A percentile compares a stretch with the other conserved stretches of the same genome.
These are phyloP conservation scores for Hypercompe scribonia DNA, from an alignment of 2,888 invertebrate species.

Conservation along the genomic window DNA sequence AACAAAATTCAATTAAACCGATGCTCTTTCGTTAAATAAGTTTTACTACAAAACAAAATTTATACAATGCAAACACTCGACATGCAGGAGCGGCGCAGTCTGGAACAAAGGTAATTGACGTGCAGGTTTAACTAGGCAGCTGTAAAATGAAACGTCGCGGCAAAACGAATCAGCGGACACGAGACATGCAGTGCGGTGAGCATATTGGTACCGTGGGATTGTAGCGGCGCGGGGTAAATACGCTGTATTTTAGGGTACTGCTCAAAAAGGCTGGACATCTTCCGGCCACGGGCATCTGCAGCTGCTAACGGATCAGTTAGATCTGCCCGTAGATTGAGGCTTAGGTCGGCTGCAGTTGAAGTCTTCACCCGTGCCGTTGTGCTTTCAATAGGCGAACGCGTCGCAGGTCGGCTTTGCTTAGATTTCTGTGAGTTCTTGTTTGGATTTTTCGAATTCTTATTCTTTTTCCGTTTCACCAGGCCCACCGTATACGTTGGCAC, in stretches of 20 bases:
- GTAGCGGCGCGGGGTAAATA: constrained; percentile 90
- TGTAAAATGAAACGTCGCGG: constrained; percentile 67
- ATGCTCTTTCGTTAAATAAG: constrained; percentile 58
- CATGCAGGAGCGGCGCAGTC: constrained; percentile 75
- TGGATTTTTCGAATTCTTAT: constrained; percentile 85
- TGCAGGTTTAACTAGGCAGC: constrained; percentile 73
- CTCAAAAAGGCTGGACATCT: constrained; percentile 90
- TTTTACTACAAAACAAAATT: constrained; percentile 66
- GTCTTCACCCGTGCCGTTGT: constrained; percentile 74
- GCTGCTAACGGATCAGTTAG: constrained; percentile 76
- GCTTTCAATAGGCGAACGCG: constrained; percentile 84
- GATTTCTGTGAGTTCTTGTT: constrained; percentile 82
- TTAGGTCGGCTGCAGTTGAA: constrained; percentile 72
- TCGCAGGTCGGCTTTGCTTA: constrained; percentile 85
- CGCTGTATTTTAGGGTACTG: constrained; percentile 92
- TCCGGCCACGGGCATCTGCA: constrained; percentile 80
- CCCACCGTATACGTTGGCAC: constrained; percentile 81
- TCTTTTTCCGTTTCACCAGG: constrained; percentile 84
- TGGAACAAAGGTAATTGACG: constrained; percentile 75
- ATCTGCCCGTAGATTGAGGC: constrained; percentile 77
- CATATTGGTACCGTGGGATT: constrained; percentile 79
- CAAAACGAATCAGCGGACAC: constrained; percentile 67
- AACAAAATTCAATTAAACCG: constrained; percentile 55
- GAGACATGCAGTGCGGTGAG: constrained; percentile 67
- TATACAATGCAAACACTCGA: constrained; percentile 72